A percentile compares a stretch with the other conserved stretches of the same genome.
These are phyloP conservation scores for Eupithecia exiguata DNA, from an alignment of 2,888 invertebrate species.

Conservation along the genomic window DNA sequence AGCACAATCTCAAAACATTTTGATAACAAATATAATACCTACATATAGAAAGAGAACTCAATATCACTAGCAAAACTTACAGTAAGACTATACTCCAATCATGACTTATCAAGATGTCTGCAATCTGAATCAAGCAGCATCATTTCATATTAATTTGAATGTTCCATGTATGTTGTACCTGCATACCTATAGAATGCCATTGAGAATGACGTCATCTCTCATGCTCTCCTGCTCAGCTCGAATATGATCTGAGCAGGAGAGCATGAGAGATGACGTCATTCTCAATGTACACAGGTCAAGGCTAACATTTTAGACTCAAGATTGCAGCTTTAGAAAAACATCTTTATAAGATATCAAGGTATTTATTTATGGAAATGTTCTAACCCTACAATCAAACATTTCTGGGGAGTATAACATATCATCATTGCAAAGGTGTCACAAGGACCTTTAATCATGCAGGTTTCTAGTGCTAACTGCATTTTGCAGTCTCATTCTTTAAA, in stretches of 20 bases:
- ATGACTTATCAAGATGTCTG: constrained; percentile 32
- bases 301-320: neutral
- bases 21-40: constrained; percentile 43
- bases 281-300: neutral
- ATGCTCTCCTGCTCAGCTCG: neutral
- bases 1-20: constrained; percentile 47
- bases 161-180: neutral
- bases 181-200: neutral
- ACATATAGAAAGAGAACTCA: constrained; percentile 41
- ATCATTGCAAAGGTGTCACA: neutral
- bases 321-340: neutral
- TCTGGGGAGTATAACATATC: neutral
- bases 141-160: neutral
- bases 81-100: constrained; percentile 34
- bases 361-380: neutral
- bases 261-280: neutral
- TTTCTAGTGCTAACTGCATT: neutral
- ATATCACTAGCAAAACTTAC: constrained; percentile 44
- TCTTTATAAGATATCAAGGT: constrained; percentile 1
- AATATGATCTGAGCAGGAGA: no score
- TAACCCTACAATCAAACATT: neutral
- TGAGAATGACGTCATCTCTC: neutral
- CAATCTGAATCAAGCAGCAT: constrained; percentile 28
- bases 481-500: constrained; percentile 8
- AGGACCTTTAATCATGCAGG: neutral